Percentiles rank a stretch among this genome's conserved stretches.
phyloP scores from a whole-genome alignment of 1,140 invertebrate genomes.

The Bemisia tabaci region DNA sequence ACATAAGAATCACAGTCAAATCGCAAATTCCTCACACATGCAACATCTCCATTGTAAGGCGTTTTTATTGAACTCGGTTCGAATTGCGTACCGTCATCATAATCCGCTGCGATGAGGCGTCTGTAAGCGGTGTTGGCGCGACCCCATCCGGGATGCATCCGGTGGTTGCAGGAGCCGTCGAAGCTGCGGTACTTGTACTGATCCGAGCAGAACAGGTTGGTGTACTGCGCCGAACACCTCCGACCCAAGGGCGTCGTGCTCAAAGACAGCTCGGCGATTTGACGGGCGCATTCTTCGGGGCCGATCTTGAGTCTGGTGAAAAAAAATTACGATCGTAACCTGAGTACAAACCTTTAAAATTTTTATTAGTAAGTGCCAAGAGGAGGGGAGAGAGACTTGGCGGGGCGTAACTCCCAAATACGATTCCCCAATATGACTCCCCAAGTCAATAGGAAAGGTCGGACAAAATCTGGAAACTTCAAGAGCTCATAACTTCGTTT shows the following conservation, averaged over 20 bases:
- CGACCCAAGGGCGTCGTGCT: conserved; percentile 35
- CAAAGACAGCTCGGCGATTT: conserved; percentile 23
- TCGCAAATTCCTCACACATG: too few relatives aligned
- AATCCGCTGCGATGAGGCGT: conserved; percentile 37
- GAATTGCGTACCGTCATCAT: conserved; percentile 38
- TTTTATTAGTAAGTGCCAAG: too few relatives aligned
- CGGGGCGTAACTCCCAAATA: too few relatives aligned
- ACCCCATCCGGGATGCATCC: conserved; percentile 42
- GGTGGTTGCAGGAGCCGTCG: conserved; percentile 50
- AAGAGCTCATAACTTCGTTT: too few relatives aligned
- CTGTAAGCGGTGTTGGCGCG: conserved; percentile 38
- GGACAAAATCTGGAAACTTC: too few relatives aligned
- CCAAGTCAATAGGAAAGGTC: too few relatives aligned
- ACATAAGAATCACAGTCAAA: too few relatives aligned
- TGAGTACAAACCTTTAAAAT: background rate
- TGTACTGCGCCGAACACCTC: conserved; percentile 34
- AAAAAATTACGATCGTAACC: background rate
- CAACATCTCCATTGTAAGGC: too few relatives aligned
- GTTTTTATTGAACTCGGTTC: too few relatives aligned
- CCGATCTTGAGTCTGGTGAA: conserved; percentile 16
- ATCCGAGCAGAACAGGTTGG: conserved; percentile 15
- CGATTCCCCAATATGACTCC: too few relatives aligned
- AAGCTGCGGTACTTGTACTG: conserved; percentile 37
- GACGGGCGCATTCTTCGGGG: conserved; percentile 14
- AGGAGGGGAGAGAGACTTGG: too few relatives aligned